Base-by-base conservation (phyloP, 1,140 invertebrate species). In the Belonocnema kinseyi region DNA sequence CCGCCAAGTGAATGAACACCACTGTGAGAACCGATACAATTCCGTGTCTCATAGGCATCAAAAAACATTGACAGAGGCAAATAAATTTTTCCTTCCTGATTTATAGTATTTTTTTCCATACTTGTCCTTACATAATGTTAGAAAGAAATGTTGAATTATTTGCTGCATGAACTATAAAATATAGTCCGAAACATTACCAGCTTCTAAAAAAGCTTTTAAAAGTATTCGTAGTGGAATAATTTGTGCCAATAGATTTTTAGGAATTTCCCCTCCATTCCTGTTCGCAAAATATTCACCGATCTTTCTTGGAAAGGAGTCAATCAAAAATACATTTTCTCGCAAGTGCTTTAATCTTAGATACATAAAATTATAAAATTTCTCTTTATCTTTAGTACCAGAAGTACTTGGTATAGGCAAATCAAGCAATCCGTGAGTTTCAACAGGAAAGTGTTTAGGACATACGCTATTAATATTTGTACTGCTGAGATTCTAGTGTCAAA, bases 1-100 rank as follows among this genome's bases (percentile, higher is more conserved):
- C 77, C 77, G 50, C 79, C 79, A 10, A 82, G 54, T 80, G 84
- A 84, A 53, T 80, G 75, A 14, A 82, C 54, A 33, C 82, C 82
- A 1, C 73, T 66, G 26, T 50, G 61, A 2, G 79, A 72, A 26
- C 79, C 74, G 0, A 83, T 40, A 5, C 77, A 51, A 61, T 85
- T 80, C 17, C 74, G 77, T 13, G 81, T 77, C 58, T 82, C 78
- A 72, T 77, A 81, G 46, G 77, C 83, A 58, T 84, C 83, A 72
- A 78, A 81, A 66, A 80, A 84, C 13, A 81, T 26, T 26, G 75
- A 78, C n/a, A 81, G 46, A 8, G 77, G 80, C n/a, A 81, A 50
- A 26, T 78, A 74, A 40, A 77, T 75, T 26, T 75, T 54, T 46
- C 73, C 53, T 74, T 78, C 46, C n/a, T 50, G 77, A 61, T 70